phyloP scores from a whole-genome alignment of 92 coral and sea anemone species.

The Actinernus sp. region DNA sequence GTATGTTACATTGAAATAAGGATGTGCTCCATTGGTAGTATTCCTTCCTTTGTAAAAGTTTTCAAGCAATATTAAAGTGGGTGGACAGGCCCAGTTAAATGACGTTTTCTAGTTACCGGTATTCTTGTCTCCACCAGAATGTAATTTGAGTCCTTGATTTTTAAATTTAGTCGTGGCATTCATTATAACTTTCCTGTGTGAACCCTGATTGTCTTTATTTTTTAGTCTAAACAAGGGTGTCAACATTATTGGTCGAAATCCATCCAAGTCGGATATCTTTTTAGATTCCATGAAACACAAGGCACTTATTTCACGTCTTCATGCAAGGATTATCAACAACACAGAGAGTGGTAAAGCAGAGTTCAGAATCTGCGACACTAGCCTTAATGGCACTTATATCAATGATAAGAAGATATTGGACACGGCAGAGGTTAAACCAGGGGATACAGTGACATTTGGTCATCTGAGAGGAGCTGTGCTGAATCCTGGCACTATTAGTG shows the following conservation, averaged over 20 bases:
- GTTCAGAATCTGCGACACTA: constrained; percentile 84
- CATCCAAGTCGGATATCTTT: constrained; percentile 72
- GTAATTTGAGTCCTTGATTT: too few relatives aligned
- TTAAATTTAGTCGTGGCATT: too few relatives aligned
- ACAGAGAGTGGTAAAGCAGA: constrained; percentile 40
- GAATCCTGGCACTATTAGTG: constrained; percentile 65
- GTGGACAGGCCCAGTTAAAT: too few relatives aligned
- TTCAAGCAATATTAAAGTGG: too few relatives aligned
- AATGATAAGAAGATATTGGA: constrained; percentile 81
- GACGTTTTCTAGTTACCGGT: too few relatives aligned
- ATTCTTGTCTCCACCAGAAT: too few relatives aligned
- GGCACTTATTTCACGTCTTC: constrained; percentile 91
- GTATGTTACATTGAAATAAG: too few relatives aligned
- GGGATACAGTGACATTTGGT: constrained; percentile 93
- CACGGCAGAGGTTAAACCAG: constrained; percentile 71
- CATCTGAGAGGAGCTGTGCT: constrained; percentile 86
- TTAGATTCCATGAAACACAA: constrained; percentile 83
- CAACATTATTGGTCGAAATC: constrained; percentile 85
- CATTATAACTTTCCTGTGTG: too few relatives aligned
- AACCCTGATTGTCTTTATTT: background rate
- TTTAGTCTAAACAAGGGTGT: constrained; percentile 78
- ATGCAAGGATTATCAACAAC: constrained; percentile 77
- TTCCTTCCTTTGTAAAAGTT: too few relatives aligned
- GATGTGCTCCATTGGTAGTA: too few relatives aligned
- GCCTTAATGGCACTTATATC: constrained; percentile 94